A percentile compares a stretch with the other conserved stretches of the same genome.
These are phyloP conservation scores for Liasis olivaceus DNA, from an alignment of 2,797 vertebrate species.

Conservation along the genomic window DNA sequence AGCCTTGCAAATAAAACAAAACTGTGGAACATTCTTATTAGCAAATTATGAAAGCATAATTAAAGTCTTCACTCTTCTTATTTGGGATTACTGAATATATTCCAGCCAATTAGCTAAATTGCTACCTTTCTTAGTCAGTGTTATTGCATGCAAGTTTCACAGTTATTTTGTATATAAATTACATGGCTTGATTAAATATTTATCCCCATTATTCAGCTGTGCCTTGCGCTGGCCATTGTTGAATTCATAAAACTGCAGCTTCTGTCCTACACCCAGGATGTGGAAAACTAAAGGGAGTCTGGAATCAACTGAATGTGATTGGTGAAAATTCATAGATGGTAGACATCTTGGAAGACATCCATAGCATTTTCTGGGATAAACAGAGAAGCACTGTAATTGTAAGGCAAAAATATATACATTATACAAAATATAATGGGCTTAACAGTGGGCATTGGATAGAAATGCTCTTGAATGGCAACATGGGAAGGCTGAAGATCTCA, in stretches of 20 bases:
- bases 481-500: neutral
- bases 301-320: neutral
- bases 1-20: neutral
- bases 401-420: neutral
- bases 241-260: neutral
- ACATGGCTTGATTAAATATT: conserved; percentile 30
- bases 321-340: neutral
- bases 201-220: conserved; percentile 20
- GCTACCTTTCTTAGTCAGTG: conserved; percentile 1
- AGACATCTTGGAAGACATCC: neutral
- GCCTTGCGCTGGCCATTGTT: neutral
- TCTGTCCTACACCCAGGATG: neutral
- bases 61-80: conserved; percentile 25
- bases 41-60: conserved; percentile 34
- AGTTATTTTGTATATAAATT: conserved; percentile 25
- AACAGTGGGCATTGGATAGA: neutral
- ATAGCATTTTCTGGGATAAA: neutral
- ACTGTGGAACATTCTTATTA: neutral
- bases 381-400: neutral
- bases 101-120: conserved; percentile 18
- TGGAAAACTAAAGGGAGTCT: neutral
- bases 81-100: conserved; percentile 20
- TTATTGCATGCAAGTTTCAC: conserved; percentile 28
- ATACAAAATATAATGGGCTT: neutral
- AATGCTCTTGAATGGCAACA: neutral